Conservation (phyloP, 2,888 invertebrate genomes). For the Rhabditoides inermis region DNA sequence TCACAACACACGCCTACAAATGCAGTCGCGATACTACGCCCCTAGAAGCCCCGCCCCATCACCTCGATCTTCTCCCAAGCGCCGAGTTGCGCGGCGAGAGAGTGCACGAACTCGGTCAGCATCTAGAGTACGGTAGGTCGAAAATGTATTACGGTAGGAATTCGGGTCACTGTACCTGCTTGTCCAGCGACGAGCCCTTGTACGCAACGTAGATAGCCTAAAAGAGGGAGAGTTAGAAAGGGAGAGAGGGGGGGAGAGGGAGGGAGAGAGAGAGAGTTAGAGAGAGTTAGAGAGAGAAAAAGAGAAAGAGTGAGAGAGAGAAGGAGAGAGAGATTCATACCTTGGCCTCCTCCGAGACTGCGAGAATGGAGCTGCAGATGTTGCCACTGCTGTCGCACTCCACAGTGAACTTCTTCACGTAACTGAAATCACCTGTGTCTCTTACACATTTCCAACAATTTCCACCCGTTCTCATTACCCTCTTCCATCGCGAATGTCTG, state of each 20-base stretch:
- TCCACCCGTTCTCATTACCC: no score
- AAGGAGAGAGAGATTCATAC: not conserved
- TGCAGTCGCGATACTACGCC: no score
- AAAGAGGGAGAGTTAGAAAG: conserved; percentile 14
- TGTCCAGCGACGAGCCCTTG: conserved; percentile 43
- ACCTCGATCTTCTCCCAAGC: conserved; percentile 51
- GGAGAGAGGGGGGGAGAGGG: no score
- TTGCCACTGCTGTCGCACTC: conserved; percentile 43
- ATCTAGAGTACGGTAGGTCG: conserved; percentile 8
- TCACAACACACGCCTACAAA: no score
- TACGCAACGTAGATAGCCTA: conserved; percentile 48
- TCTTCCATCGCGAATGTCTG: no score
- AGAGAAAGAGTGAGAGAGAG: no score
- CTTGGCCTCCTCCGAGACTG: conserved; percentile 43
- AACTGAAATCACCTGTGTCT: conserved; percentile 22
- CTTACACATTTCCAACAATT: no score
- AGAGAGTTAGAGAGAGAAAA: no score
- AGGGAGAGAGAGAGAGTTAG: not conserved
- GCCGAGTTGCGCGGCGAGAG: conserved; percentile 47
- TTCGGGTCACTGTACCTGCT: conserved; percentile 41
- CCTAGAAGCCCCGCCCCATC: no score
- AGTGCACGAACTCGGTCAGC: conserved; percentile 46
- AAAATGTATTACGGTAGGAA: no score
- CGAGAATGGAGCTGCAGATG: conserved; percentile 42
- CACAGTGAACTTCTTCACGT: conserved; percentile 39